Evolutionary conservation across 2,888 invertebrate genomes (phyloP), one percentile per base, ranked within the genome.

Genomic region (Cecidostiba fungosa): DNA sequence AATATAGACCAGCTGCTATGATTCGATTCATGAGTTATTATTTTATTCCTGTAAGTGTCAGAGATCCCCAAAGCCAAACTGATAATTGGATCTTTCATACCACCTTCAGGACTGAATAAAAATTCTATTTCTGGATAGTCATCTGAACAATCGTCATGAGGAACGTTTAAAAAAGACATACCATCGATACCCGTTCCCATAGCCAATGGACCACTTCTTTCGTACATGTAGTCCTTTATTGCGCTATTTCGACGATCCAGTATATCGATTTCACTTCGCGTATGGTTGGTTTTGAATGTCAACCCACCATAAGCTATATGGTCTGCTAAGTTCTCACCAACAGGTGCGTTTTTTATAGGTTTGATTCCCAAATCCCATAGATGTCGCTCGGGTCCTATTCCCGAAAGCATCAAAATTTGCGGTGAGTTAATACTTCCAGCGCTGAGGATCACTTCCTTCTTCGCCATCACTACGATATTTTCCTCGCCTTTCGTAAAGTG

Each of bases 391-490:
- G 97, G 97, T 0, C 97, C 97, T 36, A 98, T 95, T 0, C 98
- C 99, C 81, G 98, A 98, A 14, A 99, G 92, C 98, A 98, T 98
- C 88, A 99, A 94, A 32, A 99, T 91, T 90, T 99, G 98, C 0
- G 99, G 98, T 5, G 97, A 96, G 80, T 97, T 96, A 66, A 99
- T 95, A 0, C 98, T 96, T 0, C 99, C 99, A 0, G 98, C 97
- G 2, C 97, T 97, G 89, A 98, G 94, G 12, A 99, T 95, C 0
- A 99, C 95, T 93, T 98, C 98, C 81, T 96, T 95, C 86, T 96
- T 95, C 0, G 97, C 97, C 87, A 95, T 94, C 0, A 97, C 96
- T 0, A 79, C 74, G 79, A 96, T 95, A 79, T 94, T 95, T 84
- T 95, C 94, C 0, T 96, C 96, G 81, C 96, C 94, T 76, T 96